Evolutionary conservation across 2,113 vertebrate species (phyloP), one percentile per base, ranked within the genome.

Genomic region (Brienomyrus longianalis): DNA sequence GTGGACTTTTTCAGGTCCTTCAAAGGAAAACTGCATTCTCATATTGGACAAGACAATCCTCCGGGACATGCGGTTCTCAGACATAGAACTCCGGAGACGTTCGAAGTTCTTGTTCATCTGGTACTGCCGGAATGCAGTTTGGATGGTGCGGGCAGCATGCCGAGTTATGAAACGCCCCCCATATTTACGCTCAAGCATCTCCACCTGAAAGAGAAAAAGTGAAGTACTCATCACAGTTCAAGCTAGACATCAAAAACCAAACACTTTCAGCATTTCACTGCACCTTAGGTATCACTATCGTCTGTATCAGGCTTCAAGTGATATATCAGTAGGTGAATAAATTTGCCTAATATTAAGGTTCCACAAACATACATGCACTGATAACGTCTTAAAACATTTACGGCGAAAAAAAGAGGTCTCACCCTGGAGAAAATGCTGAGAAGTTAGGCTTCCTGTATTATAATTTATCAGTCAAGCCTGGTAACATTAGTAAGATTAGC

Each of bases 81-180:
- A 99, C 98, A 99, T 99, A 92, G 97, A 99, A 95, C 98, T 99
- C 91, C 99, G 94, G 74, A 99, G 97, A 39, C 99, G 97, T 95
- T 99, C 98, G 89, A 99, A 99, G 94, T 99, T 99, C 94, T 99
- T 99, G 96, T 99, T 99, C 99, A 99, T 99, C 95, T 99, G 99
- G 95, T 99, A 99, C 94, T 99, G 98, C 92, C 99, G 97, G 94
- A 99, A 99, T 35, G 99, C 99, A 0, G 99, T 98, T 92, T 99
- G 99, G 92, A 99, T 99, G 87, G 98, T 99, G 92, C 98, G 97
- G 56, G 98, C 99, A 0, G 99, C 99, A 96, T 99, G 98, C 89
- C 99, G 94, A 88, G 97, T 99, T 96, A 99, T 98, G 91, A 99
- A 98, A 94, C 98, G 97, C 91, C 99, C 99, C 83, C 99, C 98